Evolutionary conservation across 2,797 vertebrate genomes (phyloP).

Genomic region (Linurgus olivaceus): DNA sequence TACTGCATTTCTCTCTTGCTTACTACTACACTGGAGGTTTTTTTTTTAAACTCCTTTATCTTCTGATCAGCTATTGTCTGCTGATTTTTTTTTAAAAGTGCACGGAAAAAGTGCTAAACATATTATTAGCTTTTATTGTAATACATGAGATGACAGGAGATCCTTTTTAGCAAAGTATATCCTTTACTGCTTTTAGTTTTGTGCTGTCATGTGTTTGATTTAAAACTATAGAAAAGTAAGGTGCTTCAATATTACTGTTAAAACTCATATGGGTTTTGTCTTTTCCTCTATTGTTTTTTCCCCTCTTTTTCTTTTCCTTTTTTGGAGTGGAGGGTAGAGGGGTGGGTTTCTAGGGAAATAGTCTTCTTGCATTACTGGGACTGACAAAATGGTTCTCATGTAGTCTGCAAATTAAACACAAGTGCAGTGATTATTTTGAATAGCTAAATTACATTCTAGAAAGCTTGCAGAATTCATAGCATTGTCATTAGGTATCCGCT

Average conservation of each 20-base stretch:
- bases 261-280: constrained; percentile 71
- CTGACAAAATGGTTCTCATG: constrained; percentile 83
- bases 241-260: constrained; percentile 76
- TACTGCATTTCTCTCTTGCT: constrained; percentile 83
- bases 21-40: constrained; percentile 67
- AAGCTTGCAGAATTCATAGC: constrained; percentile 89
- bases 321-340: constrained; percentile 49
- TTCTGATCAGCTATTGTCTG: constrained; percentile 81
- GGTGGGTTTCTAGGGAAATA: constrained; percentile 74
- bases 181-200: constrained; percentile 77
- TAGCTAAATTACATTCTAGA: constrained; percentile 92
- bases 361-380: constrained; percentile 79
- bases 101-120: constrained; percentile 78
- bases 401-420: constrained; percentile 85
- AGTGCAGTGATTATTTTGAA: constrained; percentile 88
- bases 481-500: constrained; percentile 89
- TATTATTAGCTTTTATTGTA: constrained; percentile 82
- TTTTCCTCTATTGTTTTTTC: constrained; percentile 54
- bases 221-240: constrained; percentile 78
- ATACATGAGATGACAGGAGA: constrained; percentile 78
- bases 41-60: constrained; percentile 75
- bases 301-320: constrained; percentile 11
- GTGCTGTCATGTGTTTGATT: constrained; percentile 79
- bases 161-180: constrained; percentile 79
- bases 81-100: constrained; percentile 66